Percentiles rank a stretch among this genome's conserved stretches.
Conservation (phyloP, 2,797 vertebrate genomes). For the Eupleurogrammus muticus region DNA sequence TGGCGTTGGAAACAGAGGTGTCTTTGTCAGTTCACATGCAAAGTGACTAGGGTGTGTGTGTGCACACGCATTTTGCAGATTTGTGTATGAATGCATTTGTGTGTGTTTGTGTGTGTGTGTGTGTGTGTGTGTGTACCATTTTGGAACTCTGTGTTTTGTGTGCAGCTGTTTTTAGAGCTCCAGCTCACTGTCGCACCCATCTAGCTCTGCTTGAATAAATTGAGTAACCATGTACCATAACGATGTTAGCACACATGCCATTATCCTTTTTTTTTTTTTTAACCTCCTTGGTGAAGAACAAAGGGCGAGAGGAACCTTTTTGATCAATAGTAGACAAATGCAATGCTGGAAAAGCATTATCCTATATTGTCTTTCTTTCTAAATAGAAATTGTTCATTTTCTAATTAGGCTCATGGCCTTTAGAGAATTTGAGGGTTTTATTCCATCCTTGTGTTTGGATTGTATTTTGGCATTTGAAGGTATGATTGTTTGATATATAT, state of each 20-base stretch:
- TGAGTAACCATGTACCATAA: neutral
- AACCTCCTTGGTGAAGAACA: constrained; percentile 24
- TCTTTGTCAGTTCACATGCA: constrained; percentile 51
- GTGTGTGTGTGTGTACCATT: constrained; percentile 1
- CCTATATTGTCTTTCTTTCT: constrained; percentile 26
- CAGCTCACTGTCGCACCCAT: constrained; percentile 9
- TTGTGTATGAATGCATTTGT: neutral
- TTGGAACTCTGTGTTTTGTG: no score
- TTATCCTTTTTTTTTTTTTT: neutral
- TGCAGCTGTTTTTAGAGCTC: neutral
- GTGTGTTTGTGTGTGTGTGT: constrained; percentile 2
- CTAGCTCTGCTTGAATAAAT: constrained; percentile 19
- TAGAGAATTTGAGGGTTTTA: constrained; percentile 32
- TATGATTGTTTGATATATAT: constrained; percentile 2
- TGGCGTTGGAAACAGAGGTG: constrained; percentile 44
- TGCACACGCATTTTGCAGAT: no score
- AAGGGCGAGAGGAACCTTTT: constrained; percentile 18
- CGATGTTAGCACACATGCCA: constrained; percentile 1
- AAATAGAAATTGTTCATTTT: constrained; percentile 42
- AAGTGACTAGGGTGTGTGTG: neutral
- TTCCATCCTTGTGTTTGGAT: constrained; percentile 14
- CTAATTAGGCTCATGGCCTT: constrained; percentile 48
- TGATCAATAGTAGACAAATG: constrained; percentile 47
- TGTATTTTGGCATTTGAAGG: constrained; percentile 14
- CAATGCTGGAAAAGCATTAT: constrained; percentile 42